Base-by-base conservation (phyloP, 2,113 vertebrate species). In the Oryzias melastigma region DNA sequence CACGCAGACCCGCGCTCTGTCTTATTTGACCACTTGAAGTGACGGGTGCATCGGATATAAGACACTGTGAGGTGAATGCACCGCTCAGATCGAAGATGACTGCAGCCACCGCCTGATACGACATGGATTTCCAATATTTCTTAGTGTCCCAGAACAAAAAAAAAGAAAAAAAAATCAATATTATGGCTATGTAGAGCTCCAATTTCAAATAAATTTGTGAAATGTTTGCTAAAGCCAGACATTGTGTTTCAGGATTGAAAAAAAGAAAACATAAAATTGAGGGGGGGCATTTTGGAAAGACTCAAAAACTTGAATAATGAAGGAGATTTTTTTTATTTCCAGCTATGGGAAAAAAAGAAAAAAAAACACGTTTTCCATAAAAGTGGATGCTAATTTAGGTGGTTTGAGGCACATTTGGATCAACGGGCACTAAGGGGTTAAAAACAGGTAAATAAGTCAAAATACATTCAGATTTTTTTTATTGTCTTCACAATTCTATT, bases 41-140 rank as follows among this genome's bases (percentile, higher is more conserved):
- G 35, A 60, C 51, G 64, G 55, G 62, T 63, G 78, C 79, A 81
- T 73, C 78, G 65, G 68, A 75, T 64, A 61, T 51, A 75, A 56
- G 62, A 75, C 64, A 60, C 7, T 55, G 59, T 66, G 41, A 35
- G 0, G 54, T 75, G 68, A 72, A 80, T 52, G 48, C 46, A 20
- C 29, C 58, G 56, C 58, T 14, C 41, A 50, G 73, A 83, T 85
- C 49, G 63, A 86, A 78, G 55, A 52, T 24, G 59, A 60, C 58
- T 62, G 47, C 69, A 71, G 65, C 58, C 55, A 45, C 58, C 22
- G 65, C 53, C 51, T 22, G 65, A 67, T 75, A 22, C 54, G 46
- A 14, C 54, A 90, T 91, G 71, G 88, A 92, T 90, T 90, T 90
- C 79, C 87, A 84, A 87, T 91, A 87, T 24, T 61, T 68, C 74